phyloP scores from a whole-genome alignment of 1,140 invertebrate genomes.

The Drosophila nigromelanica region DNA sequence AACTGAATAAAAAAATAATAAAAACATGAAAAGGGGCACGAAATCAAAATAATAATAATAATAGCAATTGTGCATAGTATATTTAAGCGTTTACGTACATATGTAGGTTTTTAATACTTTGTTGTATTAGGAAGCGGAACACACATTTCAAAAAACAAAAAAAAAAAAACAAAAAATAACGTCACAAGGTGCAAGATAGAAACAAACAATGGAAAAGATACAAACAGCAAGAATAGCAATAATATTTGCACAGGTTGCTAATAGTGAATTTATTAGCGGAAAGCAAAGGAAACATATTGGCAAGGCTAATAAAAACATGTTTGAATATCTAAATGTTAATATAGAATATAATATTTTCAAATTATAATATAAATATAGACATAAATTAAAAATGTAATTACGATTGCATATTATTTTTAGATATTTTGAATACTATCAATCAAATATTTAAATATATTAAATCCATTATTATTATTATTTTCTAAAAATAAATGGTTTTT shows the following conservation, averaged over 20 bases:
- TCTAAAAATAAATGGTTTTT: too few relatives aligned
- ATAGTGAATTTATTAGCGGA: slow-evolving; percentile 2
- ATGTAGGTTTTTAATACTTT: slow-evolving; percentile 54
- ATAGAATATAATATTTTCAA: too few relatives aligned
- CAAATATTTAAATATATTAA: too few relatives aligned
- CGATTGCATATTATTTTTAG: too few relatives aligned
- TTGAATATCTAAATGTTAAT: too few relatives aligned
- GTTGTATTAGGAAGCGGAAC: slow-evolving; percentile 69
- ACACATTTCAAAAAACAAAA: slow-evolving; percentile 33
- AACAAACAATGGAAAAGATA: slow-evolving; percentile 16
- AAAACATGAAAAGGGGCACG: slow-evolving; percentile 7
- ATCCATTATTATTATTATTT: too few relatives aligned
- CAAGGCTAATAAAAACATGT: too few relatives aligned
- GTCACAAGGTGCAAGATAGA: slow-evolving; percentile 31
- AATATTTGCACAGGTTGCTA: slow-evolving; percentile 10
- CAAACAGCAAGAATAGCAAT: neutral
- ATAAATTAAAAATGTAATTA: too few relatives aligned
- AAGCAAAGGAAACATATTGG: neutral
- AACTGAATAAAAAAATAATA: slow-evolving; percentile 12
- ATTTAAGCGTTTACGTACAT: slow-evolving; percentile 4
- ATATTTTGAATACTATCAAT: too few relatives aligned
- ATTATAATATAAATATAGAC: too few relatives aligned
- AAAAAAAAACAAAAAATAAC: neutral
- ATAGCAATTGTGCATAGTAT: slow-evolving; percentile 52
- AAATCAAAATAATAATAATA: slow-evolving; percentile 55